A percentile compares a stretch with the other conserved stretches of the same genome.
Evolutionary conservation across 2,888 invertebrate species (phyloP).

Genomic region (Pyrochroa serraticornis): DNA sequence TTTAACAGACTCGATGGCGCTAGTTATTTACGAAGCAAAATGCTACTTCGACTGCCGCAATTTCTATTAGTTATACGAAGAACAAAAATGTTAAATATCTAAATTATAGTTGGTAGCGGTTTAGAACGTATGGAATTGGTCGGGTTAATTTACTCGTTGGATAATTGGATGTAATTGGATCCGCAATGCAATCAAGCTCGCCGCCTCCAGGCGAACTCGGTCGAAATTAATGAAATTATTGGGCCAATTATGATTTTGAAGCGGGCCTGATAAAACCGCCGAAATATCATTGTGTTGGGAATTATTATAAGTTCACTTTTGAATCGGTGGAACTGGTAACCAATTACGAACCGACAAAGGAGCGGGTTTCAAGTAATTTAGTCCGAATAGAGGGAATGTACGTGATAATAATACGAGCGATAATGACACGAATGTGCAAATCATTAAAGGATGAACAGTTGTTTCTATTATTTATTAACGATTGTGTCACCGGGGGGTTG

Average conservation of each 20-base stretch:
- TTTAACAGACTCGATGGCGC: slow-evolving; percentile 15
- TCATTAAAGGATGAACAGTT: slow-evolving; percentile 49
- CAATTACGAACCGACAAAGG: slow-evolving; percentile 47
- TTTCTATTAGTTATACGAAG: too few species aligned
- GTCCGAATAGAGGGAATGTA: slow-evolving; percentile 12
- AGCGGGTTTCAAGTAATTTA: slow-evolving; percentile 40
- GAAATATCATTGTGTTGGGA: slow-evolving; percentile 20
- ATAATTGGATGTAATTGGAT: too few species aligned
- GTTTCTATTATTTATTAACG: slow-evolving; percentile 53
- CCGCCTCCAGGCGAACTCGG: not conserved
- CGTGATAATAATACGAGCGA: slow-evolving; percentile 17
- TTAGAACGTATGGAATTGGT: not conserved
- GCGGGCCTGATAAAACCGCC: slow-evolving; percentile 6
- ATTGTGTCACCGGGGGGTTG: slow-evolving; percentile 49
- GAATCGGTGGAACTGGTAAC: slow-evolving; percentile 33
- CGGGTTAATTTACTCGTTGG: not conserved
- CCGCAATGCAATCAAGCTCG: too few species aligned
- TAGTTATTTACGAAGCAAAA: too few species aligned
- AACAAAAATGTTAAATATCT: too few species aligned
- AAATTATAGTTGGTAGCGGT: too few species aligned
- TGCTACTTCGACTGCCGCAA: too few species aligned
- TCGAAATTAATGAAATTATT: not conserved
- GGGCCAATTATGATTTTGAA: slow-evolving; percentile 22
- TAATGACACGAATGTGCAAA: slow-evolving; percentile 48
- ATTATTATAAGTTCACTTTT: slow-evolving; percentile 16